These are phyloP conservation scores for Sycophaga agraensis DNA, from an alignment of 1,140 invertebrate species.

Conservation along the genomic window DNA sequence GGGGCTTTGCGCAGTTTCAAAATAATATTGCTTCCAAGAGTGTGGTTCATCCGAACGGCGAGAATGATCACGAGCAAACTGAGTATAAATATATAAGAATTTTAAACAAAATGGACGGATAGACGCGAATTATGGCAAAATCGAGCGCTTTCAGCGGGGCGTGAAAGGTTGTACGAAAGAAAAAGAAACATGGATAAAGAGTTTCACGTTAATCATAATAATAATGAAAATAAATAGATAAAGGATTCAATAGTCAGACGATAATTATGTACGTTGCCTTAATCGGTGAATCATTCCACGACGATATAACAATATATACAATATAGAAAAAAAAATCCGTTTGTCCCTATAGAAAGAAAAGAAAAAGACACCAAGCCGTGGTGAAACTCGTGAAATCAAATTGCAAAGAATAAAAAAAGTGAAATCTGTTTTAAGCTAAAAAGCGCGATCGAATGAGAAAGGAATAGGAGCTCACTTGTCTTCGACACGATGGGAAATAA, in stretches of 20 bases:
- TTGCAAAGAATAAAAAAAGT: not conserved
- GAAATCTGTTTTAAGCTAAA: conserved; percentile 1
- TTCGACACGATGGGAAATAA: not conserved
- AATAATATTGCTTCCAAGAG: conserved; percentile 22
- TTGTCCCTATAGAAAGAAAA: conserved; percentile 6
- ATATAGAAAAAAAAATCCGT: conserved; percentile 3
- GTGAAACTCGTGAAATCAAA: conserved; percentile 20
- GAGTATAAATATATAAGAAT: conserved; percentile 24
- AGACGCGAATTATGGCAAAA: not conserved
- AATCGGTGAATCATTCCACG: conserved; percentile 34
- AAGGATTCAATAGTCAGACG: conserved; percentile 25
- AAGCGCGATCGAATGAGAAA: conserved; percentile 3
- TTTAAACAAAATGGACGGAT: conserved; percentile 1
- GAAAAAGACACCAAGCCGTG: not conserved
- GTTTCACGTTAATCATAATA: conserved; percentile 19
- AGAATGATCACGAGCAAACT: conserved; percentile 11
- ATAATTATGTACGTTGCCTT: conserved; percentile 33
- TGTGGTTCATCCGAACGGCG: not conserved
- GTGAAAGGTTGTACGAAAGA: conserved; percentile 8
- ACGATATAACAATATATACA: conserved; percentile 29
- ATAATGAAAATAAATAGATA: conserved; percentile 18
- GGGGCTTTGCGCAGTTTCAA: conserved; percentile 1
- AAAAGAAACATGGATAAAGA: not conserved
- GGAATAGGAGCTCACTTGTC: not conserved
- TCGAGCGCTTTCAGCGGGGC: not conserved